Percentiles rank a stretch among this genome's conserved stretches.
Conservation (phyloP, 2,797 vertebrate species). For the Lemur catta region DNA sequence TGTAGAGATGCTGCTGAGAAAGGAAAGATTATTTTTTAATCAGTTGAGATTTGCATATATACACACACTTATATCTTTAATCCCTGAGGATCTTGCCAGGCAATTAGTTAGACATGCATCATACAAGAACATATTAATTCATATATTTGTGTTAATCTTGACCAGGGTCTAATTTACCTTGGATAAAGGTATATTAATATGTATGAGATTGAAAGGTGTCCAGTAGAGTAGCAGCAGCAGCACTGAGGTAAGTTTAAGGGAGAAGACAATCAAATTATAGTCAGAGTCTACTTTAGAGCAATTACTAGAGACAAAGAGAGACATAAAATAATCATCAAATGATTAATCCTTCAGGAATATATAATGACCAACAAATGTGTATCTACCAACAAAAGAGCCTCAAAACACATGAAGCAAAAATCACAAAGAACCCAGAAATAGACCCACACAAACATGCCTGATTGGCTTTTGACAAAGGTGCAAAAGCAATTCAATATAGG, state of each 20-base stretch:
- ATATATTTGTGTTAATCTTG: not conserved
- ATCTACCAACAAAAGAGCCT: not conserved
- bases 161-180: not conserved
- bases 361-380: not conserved
- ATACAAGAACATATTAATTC: not conserved
- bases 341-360: not conserved
- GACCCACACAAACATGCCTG: not conserved
- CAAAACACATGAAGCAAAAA: not conserved
- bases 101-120: not conserved
- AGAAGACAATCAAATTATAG: not conserved
- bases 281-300: not conserved
- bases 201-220: not conserved
- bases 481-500: not conserved
- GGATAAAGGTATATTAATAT: not conserved
- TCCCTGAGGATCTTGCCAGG: not conserved
- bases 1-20: not conserved
- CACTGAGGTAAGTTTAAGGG: not conserved
- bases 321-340: not conserved
- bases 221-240: not conserved
- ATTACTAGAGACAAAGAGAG: not conserved
- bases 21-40: not conserved
- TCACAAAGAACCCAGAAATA: not conserved
- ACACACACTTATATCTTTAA: not conserved
- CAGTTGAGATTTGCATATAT: not conserved
- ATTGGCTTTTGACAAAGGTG: not conserved